These are phyloP conservation scores for Apteryx mantelli DNA, from an alignment of 2,113 vertebrate genomes.

Conservation along the genomic window DNA sequence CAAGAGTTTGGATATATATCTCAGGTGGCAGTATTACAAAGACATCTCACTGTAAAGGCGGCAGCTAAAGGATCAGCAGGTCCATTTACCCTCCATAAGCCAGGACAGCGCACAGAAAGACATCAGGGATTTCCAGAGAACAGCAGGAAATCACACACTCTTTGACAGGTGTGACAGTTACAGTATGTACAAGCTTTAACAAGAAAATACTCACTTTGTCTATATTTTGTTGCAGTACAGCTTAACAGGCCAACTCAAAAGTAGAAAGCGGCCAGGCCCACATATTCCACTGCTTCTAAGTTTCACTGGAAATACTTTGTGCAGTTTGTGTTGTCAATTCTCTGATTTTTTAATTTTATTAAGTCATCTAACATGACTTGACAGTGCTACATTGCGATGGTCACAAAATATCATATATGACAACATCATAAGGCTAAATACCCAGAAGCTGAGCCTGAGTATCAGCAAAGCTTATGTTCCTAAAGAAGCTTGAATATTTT, in stretches of 20 bases:
- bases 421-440: conserved; percentile 59
- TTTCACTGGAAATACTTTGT: conserved; percentile 24
- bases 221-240: not conserved
- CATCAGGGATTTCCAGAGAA: not conserved
- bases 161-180: rapidly evolving
- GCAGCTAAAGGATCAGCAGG: not conserved
- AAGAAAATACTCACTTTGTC: not conserved
- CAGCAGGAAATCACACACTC: not conserved
- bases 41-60: not conserved
- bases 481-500: conserved; percentile 72
- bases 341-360: conserved; percentile 18
- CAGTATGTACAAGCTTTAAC: not conserved
- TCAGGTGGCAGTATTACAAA: not conserved
- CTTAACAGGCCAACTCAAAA: not conserved
- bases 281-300: not conserved
- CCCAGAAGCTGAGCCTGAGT: conserved; percentile 63
- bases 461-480: conserved; percentile 76
- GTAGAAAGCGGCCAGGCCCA: not conserved
- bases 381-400: conserved; percentile 41
- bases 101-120: not conserved
- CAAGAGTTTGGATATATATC: not conserved
- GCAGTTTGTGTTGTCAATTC: conserved; percentile 36
- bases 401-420: conserved; percentile 65
- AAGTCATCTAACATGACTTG: conserved; percentile 40
- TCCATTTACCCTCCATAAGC: not conserved